Evolutionary conservation across 2,797 vertebrate genomes (phyloP).

Genomic region (Lagodon rhomboides): DNA sequence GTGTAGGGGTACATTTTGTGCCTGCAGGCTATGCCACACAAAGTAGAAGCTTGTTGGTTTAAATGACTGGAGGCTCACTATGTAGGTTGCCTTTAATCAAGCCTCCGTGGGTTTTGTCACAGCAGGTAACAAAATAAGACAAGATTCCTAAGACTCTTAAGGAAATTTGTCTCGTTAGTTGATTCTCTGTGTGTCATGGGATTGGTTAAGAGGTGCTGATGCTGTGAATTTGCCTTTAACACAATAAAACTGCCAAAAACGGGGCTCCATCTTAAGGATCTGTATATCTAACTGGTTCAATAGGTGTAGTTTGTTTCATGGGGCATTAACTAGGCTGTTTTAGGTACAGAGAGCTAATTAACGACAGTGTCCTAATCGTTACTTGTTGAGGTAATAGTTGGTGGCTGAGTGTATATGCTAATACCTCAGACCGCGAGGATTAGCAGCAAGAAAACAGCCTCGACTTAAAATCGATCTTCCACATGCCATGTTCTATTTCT

Average conservation of each 20-base stretch:
- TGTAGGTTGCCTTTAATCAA: conserved; percentile 62
- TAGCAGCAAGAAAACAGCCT: conserved; percentile 27
- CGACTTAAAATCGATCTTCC: conserved; percentile 48
- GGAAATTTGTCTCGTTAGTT: conserved; percentile 23
- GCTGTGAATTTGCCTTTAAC: conserved; percentile 28
- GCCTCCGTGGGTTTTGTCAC: conserved; percentile 48
- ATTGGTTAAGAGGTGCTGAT: conserved; percentile 8
- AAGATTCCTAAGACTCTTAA: conserved; percentile 29
- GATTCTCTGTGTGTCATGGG: conserved; percentile 17
- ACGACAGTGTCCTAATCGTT: conserved; percentile 49
- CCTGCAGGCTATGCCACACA: conserved; percentile 55
- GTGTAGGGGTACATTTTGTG: conserved; percentile 49
- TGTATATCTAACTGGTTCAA: conserved; percentile 42
- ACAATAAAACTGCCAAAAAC: conserved; percentile 34
- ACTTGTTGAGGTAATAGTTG: conserved; percentile 46
- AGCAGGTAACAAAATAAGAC: conserved; percentile 48
- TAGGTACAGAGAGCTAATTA: conserved; percentile 53
- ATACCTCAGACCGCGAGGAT: conserved; percentile 26
- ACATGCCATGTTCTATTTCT: conserved; percentile 52
- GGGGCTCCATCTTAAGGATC: conserved; percentile 8
- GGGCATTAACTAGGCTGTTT: conserved; percentile 36
- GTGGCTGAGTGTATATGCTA: conserved; percentile 46
- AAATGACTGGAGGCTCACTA: conserved; percentile 59
- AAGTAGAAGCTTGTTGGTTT: conserved; percentile 47
- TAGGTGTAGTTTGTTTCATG: conserved; percentile 40